Base-by-base conservation (phyloP, 2,888 invertebrate species). In the Cremastobaeus sp. region DNA sequence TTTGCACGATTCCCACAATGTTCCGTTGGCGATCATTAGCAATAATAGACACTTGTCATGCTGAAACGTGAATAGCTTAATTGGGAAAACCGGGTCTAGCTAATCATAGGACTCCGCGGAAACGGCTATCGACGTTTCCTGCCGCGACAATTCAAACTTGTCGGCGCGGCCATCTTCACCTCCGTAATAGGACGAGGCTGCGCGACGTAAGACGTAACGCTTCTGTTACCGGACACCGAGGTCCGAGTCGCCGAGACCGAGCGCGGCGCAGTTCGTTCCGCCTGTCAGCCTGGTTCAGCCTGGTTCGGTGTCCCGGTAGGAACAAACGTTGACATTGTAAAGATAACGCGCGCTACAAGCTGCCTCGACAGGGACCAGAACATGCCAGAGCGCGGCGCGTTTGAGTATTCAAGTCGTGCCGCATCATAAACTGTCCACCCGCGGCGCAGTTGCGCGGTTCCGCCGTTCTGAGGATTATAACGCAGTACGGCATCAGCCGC, bases 361-460 rank as follows among this genome's bases (percentile, higher is more conserved):
- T 12, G 32, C 64, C 52, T 47, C 52, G 45, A 57, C 59, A 12
- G 54, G 59, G 35, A 48, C 52, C 65, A 65, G 65, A 66, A 35
- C 52, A 30, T 21, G 69, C 74, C 71, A 71, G 48, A 78, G 45
- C 48, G 84, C 84, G 84, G 84, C 83, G 66, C 84, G 84, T 85
- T 85, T 85, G 84, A 83, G 81, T 79, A 82, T 84, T 84, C 84
- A 80, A 83, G 79, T 83, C 83, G 81, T 79, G 79, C 79, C 81
- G 84, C 83, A 79, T 85, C 85, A 85, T 85, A 85, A 85, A 85
- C 84, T 81, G 83, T 84, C 82, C 81, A 78, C 81, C 81, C 80
- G 82, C 80, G 76, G 81, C 79, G 72, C 79, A 78, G 18, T 15
- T 39, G 55, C 64, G 65, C 69, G 54, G 64, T 59, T 59, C 59